Conservation (phyloP, 2,797 vertebrate genomes). For the Pseudochirops cupreus region DNA sequence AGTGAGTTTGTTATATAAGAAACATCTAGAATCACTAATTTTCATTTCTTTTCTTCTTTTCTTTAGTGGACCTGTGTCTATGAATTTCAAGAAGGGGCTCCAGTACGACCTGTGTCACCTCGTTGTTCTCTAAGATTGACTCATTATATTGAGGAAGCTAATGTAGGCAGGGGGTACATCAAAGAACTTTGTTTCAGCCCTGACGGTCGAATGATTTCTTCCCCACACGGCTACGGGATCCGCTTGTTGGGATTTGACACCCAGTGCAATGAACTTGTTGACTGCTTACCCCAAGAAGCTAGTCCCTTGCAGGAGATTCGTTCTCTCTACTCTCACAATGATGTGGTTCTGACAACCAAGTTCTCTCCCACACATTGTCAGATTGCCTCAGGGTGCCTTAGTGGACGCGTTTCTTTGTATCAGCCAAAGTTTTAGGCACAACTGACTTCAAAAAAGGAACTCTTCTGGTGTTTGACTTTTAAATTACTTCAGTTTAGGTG, state of each 20-base stretch:
- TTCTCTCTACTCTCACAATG: constrained; percentile 97
- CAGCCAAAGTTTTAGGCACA: constrained; percentile 97
- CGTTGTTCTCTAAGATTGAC: constrained; percentile 96
- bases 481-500: constrained; percentile 81
- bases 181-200: constrained; percentile 99
- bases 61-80: constrained; percentile 99
- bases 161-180: constrained; percentile 97
- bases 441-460: constrained; percentile 73
- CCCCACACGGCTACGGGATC: constrained; percentile 97
- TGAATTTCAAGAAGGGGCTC: constrained; percentile 98
- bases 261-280: constrained; percentile 94
- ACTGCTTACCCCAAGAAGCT: constrained; percentile 95
- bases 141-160: constrained; percentile 99
- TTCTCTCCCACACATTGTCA: constrained; percentile 99
- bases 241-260: constrained; percentile 96
- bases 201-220: constrained; percentile 98
- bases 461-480: constrained; percentile 67
- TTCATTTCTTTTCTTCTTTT: constrained; percentile 73
- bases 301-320: constrained; percentile 94
- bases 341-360: constrained; percentile 99
- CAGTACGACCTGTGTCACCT: constrained; percentile 92
- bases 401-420: constrained; percentile 97
- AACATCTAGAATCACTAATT: constrained; percentile 56
- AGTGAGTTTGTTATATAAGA: background rate
- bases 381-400: constrained; percentile 99